Base-by-base conservation (phyloP, 2,113 vertebrate genomes). In the Gopherus evgoodei region DNA sequence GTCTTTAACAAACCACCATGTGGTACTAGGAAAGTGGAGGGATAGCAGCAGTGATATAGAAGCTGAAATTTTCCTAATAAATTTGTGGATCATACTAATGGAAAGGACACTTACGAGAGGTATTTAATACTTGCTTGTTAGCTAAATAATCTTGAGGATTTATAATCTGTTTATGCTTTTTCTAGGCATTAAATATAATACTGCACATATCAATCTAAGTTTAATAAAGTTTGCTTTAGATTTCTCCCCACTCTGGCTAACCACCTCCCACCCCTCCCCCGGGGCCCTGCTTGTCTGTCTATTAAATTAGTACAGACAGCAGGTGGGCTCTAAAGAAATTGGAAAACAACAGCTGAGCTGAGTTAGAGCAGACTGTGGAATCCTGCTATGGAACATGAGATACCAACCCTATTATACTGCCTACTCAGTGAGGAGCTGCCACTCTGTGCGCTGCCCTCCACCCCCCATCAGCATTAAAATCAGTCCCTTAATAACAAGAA, bases 221-320 rank as follows among this genome's bases (percentile, higher is more conserved):
- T 93, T 85, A 89, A 94, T 79, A 95, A 50, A 92, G 38, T 91
- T 94, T 92, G 86, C 93, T 87, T 94, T 49, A 59, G 86, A 93
- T 80, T 59, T 84, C 93, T 95, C 89, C 80, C 83, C 83, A 56
- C 62, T 94, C 59, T 83, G 90, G 78, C 49, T 24, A 1, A 88
- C 93, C 93, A 95, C 94, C 94, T 90, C 54, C 78, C 83, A 62
- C 87, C 88, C 89, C 88, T 89, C 80, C 95, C 95, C 94, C 96
- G 90, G 95, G 93, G 17, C 65, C 65, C 65, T 90, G 92, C 92
- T 96, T 89, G 83, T 79, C 91, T 97, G 86, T 72, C 96, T 96
- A 87, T 78, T 35, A 97, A 97, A 98, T 98, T 97, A 97, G 94
- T 90, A 90, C 83, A 95, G 96, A 93, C 97, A 98, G 98, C 97